A percentile compares a stretch with the other conserved stretches of the same genome.
Evolutionary conservation across 1,140 invertebrate species (phyloP).

Genomic region (Aphelenchoides avenae): DNA sequence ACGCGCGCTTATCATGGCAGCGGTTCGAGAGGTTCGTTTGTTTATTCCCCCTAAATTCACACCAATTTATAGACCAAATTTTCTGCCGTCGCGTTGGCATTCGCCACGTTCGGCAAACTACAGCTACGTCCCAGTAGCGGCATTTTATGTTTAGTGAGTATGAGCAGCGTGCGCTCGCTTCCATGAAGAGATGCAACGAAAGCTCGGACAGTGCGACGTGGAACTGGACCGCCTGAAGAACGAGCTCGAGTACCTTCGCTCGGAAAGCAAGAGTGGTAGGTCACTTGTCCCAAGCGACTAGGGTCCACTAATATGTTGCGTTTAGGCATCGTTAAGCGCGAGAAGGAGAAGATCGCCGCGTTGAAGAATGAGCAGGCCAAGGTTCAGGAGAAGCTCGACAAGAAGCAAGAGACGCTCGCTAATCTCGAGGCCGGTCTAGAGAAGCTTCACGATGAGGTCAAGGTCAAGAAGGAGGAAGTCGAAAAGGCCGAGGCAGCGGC

Average conservation of each 20-base stretch:
- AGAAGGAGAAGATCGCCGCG: constrained; percentile 65
- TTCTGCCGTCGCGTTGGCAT: constrained; percentile 93
- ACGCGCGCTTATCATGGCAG: too few species aligned
- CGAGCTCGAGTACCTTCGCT: constrained; percentile 91
- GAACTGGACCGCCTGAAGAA: constrained; percentile 90
- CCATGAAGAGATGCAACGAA: constrained; percentile 90
- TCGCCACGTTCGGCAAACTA: constrained; percentile 76
- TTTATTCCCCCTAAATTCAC: too few species aligned
- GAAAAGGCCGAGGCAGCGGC: constrained; percentile 70
- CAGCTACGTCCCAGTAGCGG: neutral
- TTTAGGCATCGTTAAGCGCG: constrained; percentile 60
- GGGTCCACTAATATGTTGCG: constrained; percentile 62
- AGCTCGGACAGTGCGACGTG: constrained; percentile 90
- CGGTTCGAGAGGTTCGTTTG: too few species aligned
- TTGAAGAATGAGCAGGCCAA: constrained; percentile 86
- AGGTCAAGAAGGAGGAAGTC: constrained; percentile 66
- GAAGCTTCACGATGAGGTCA: constrained; percentile 49
- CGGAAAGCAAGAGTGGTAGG: constrained; percentile 63
- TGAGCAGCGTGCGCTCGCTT: constrained; percentile 90
- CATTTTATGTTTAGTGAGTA: constrained; percentile 70
- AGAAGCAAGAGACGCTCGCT: constrained; percentile 79
- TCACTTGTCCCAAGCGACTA: constrained; percentile 72
- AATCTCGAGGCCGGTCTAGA: constrained; percentile 68
- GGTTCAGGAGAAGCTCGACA: constrained; percentile 77
- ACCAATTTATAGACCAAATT: too few species aligned